Base-by-base conservation (phyloP, 2,888 invertebrate genomes). In the Melolontha melolontha region DNA sequence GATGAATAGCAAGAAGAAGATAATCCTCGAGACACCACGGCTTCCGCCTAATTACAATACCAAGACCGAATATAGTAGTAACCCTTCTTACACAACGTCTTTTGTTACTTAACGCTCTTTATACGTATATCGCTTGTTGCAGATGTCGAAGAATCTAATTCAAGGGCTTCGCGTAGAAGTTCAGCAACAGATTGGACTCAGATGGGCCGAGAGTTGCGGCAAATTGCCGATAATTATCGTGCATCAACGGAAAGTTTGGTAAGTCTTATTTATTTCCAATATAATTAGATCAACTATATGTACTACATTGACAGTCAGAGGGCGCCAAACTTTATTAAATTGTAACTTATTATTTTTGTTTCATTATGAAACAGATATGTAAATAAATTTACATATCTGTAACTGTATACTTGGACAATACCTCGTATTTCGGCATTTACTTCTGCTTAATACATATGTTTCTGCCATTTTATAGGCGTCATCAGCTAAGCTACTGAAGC, bases 161-260 rank as follows among this genome's bases (percentile, higher is more conserved):
- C 55, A 11, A 39, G 22, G 22, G 16, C 14, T 11, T 17, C 49
- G 8, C 64, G 64, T 11, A 49, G 64, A 14, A 51, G 50, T 51
- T 64, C 64, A 10, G 64, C 64, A n/a, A 64, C 50, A 7, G 64
- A 64, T 17, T 64, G 64, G 64, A 64, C 39, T 16, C 64, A 64
- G 34, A 17, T 51, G 64, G 64, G 64, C 7, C 14, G 39, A 14
- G 64, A 73, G 34, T 49, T 74, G 40, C 67, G 72, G 12, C 70
- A 69, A 27, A 74, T 73, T 47, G 72, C 72, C 16, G 71, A 74
- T 44, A 72, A 74, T 65, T 68, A 74, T 41, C 55, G 55, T 52
- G 63, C 54, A 39, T 57, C 67, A 29, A 70, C 67, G 65, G 65
- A 67, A 65, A 49, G 22, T 17, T 49, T 49, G n/a, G 47, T 76